These are phyloP conservation scores for Chaetodon trifasciatus DNA, from an alignment of 2,797 vertebrate species.

Conservation along the genomic window DNA sequence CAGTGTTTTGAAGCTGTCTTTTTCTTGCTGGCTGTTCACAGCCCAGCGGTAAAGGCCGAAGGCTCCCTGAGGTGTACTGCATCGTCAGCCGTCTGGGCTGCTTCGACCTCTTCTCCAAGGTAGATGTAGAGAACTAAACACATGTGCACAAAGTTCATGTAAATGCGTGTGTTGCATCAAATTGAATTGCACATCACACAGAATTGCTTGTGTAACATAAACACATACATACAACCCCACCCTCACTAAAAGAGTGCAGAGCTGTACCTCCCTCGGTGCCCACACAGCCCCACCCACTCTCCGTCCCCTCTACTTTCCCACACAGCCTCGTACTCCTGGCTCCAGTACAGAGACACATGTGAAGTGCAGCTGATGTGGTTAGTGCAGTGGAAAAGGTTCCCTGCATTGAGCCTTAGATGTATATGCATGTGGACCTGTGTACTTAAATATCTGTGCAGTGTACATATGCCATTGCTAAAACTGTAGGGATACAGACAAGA, in stretches of 20 bases:
- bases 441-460: constrained; percentile 24
- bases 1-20: constrained; percentile 52
- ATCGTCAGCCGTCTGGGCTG: constrained; percentile 98
- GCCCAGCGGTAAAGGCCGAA: constrained; percentile 94
- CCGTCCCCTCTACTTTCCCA: constrained; percentile 47
- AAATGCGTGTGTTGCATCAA: background rate
- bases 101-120: constrained; percentile 99
- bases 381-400: constrained; percentile 58
- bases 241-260: constrained; percentile 16
- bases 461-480: constrained; percentile 19
- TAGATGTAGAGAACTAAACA: constrained; percentile 71
- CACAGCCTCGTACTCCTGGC: constrained; percentile 50
- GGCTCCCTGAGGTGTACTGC: constrained; percentile 98
- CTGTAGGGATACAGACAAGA: constrained; percentile 11
- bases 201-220: constrained; percentile 9
- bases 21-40: constrained; percentile 63
- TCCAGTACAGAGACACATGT: constrained; percentile 58
- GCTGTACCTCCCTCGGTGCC: constrained; percentile 40
- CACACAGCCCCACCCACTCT: constrained; percentile 62
- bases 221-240: constrained; percentile 24
- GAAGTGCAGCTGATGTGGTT: constrained; percentile 75
- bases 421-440: constrained; percentile 48
- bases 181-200: background rate
- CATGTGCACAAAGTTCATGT: background rate
- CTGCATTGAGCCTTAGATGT: constrained; percentile 64